Evolutionary conservation across 2,113 vertebrate genomes (phyloP).

Genomic region (Festucalex cinctus): DNA sequence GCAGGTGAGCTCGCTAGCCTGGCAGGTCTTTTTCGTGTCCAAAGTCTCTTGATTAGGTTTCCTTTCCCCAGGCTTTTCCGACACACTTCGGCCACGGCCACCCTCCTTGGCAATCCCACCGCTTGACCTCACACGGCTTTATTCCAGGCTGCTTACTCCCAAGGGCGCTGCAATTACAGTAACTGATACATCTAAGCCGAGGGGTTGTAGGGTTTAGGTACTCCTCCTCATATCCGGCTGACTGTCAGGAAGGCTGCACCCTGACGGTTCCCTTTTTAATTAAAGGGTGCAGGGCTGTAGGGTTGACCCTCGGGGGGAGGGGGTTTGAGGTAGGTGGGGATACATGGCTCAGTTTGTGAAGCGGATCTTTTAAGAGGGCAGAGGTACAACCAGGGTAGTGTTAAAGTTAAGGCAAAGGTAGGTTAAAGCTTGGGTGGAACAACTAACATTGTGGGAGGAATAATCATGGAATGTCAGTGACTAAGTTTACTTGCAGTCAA

Average conservation of each 20-base stretch:
- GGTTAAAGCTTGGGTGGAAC: neutral
- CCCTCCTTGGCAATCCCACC: conserved; percentile 54
- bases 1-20: conserved; percentile 40
- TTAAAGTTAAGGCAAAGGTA: neutral
- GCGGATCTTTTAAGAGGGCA: conserved; percentile 33
- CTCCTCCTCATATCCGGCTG: conserved; percentile 69
- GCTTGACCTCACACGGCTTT: conserved; percentile 69
- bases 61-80: conserved; percentile 37
- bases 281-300: conserved; percentile 62
- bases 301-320: conserved; percentile 30
- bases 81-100: conserved; percentile 46
- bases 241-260: conserved; percentile 65
- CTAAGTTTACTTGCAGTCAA: too few species aligned
- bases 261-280: conserved; percentile 69
- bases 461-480: neutral
- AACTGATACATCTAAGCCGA: conserved; percentile 71
- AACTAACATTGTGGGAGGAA: neutral
- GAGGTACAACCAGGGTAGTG: conserved; percentile 13
- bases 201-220: conserved; percentile 57
- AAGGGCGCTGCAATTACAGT: conserved; percentile 71
- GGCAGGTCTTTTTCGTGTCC: conserved; percentile 58
- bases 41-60: conserved; percentile 64
- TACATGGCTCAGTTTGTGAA: conserved; percentile 34
- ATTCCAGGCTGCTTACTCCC: conserved; percentile 54
- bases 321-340: conserved; percentile 12